Percentiles rank a stretch among this genome's conserved stretches.
These are phyloP conservation scores for Seriola dumerili DNA, from an alignment of 2,113 vertebrate species.

Conservation along the genomic window DNA sequence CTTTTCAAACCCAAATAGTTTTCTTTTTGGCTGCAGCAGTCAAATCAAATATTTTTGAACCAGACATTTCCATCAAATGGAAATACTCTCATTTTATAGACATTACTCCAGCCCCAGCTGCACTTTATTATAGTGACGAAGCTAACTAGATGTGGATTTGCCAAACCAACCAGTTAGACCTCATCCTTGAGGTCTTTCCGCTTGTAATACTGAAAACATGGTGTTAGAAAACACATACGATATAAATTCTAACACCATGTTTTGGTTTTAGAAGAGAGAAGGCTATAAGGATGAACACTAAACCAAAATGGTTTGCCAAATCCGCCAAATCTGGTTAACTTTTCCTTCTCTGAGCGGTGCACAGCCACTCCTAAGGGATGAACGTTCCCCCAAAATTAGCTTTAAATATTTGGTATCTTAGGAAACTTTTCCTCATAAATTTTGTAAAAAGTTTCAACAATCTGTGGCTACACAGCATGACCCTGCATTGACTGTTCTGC, in stretches of 20 bases:
- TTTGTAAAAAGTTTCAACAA: background rate
- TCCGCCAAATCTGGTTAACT: background rate
- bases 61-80: background rate
- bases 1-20: no score
- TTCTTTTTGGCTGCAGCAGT: background rate
- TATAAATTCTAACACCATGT: background rate
- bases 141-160: constrained; percentile 16
- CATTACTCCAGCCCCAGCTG: background rate
- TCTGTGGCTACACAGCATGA: background rate
- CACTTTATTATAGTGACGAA: background rate
- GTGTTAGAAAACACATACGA: background rate
- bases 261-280: constrained; percentile 5
- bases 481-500: background rate
- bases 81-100: background rate
- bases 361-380: background rate
- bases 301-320: background rate
- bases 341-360: background rate
- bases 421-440: background rate
- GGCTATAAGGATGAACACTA: no score
- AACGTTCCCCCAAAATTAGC: background rate
- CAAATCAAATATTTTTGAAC: background rate
- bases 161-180: constrained; percentile 6
- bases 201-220: background rate
- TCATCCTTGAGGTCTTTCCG: background rate
- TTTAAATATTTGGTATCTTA: background rate